Percentiles rank a stretch among this genome's conserved stretches.
phyloP scores from a whole-genome alignment of 2,113 vertebrate genomes.

The Daubentonia madagascariensis region DNA sequence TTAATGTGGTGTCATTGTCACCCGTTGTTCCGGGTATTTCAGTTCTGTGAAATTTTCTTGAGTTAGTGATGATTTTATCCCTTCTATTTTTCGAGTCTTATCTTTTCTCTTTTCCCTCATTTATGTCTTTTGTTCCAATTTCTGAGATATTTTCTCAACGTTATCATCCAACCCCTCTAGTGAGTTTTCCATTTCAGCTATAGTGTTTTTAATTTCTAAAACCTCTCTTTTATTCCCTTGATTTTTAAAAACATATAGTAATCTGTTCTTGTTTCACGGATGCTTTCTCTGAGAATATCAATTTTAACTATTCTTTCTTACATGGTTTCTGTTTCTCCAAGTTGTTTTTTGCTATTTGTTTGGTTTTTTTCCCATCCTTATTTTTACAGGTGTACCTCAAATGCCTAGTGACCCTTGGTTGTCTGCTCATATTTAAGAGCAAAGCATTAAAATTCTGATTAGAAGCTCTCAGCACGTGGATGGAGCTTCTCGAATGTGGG shows the following conservation, averaged over 20 bases:
- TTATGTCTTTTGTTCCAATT: neutral
- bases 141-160: neutral
- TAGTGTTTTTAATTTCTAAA: neutral
- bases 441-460: neutral
- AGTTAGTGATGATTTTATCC: neutral
- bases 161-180: neutral
- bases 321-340: neutral
- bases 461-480: neutral
- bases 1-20: neutral
- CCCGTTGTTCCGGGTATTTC: neutral
- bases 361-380: neutral
- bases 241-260: neutral
- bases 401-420: neutral
- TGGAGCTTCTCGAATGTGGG: neutral
- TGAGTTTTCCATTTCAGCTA: neutral
- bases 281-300: conserved; percentile 4
- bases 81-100: neutral
- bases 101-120: neutral
- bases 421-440: neutral
- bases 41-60: neutral
- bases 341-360: neutral
- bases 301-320: neutral
- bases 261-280: neutral
- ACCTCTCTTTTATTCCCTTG: neutral
- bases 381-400: neutral